Conservation (phyloP, 1,140 invertebrate genomes). For the Chelonus insularis region DNA sequence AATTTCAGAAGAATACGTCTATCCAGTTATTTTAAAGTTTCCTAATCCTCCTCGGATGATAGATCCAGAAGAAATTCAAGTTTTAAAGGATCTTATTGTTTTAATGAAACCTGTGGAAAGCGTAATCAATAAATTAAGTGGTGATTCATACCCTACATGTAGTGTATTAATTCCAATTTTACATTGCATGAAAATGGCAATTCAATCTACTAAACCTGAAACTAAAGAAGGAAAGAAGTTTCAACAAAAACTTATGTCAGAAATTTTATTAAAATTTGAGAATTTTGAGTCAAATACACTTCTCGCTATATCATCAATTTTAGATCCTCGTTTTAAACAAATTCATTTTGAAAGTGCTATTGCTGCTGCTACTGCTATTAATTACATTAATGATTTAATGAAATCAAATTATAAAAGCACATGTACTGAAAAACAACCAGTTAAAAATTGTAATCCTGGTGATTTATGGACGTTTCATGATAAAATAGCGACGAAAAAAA, state of each 20-base stretch:
- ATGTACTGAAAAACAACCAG: background rate
- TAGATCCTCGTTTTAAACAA: slow-evolving; percentile 49
- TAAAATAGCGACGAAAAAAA: background rate
- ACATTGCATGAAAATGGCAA: slow-evolving; percentile 43
- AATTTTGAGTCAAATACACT: slow-evolving; percentile 34
- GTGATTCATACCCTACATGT: slow-evolving; percentile 51
- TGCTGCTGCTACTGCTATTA: background rate
- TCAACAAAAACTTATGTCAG: slow-evolving; percentile 22
- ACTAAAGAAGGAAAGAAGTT: slow-evolving; percentile 31
- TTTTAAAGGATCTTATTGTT: slow-evolving; percentile 39
- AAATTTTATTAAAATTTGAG: slow-evolving; percentile 42
- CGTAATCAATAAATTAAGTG: slow-evolving; percentile 52
- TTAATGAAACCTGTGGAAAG: slow-evolving; percentile 46
- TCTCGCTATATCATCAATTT: slow-evolving; percentile 42
- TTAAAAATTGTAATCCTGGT: too few relatives aligned
- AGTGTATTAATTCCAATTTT: slow-evolving; percentile 53
- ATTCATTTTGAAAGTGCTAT: slow-evolving; percentile 36
- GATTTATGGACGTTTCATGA: background rate
- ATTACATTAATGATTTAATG: background rate
- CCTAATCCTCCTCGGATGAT: slow-evolving; percentile 44
- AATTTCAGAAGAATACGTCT: slow-evolving; percentile 37
- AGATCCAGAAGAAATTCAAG: slow-evolving; percentile 37
- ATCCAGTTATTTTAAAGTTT: slow-evolving; percentile 41
- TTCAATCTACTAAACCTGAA: slow-evolving; percentile 33
- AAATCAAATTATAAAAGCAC: background rate